A percentile compares a stretch with the other conserved stretches of the same genome.
phyloP scores from a whole-genome alignment of 2,888 invertebrate genomes.

The Hofmannophila pseudospretella region DNA sequence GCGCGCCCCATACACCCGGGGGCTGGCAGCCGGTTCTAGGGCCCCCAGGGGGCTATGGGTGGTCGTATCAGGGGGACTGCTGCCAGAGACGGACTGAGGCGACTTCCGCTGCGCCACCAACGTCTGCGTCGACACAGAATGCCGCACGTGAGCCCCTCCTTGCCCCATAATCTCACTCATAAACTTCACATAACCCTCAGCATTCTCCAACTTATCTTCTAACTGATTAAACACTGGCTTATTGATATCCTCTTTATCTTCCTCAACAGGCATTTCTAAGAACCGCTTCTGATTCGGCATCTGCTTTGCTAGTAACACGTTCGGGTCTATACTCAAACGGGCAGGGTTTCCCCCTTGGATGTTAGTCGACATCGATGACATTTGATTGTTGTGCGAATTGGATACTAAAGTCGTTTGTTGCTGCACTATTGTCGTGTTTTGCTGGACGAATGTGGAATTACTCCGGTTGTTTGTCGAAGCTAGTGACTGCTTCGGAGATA shows the following conservation, averaged over 20 bases:
- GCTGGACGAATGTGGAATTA: constrained; percentile 87
- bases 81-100: constrained; percentile 42
- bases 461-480: constrained; percentile 76
- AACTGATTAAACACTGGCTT: constrained; percentile 12
- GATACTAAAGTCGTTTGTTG: constrained; percentile 88
- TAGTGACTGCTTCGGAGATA: constrained; percentile 79
- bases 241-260: constrained; percentile 10
- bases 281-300: constrained; percentile 33
- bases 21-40: constrained; percentile 41
- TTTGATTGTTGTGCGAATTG: constrained; percentile 76
- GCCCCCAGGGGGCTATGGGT: constrained; percentile 88
- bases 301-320: constrained; percentile 68
- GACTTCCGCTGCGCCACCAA: constrained; percentile 63
- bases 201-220: constrained; percentile 23
- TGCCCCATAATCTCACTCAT: constrained; percentile 30
- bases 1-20: constrained; percentile 28
- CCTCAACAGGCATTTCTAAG: constrained; percentile 29
- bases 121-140: constrained; percentile 88
- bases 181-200: constrained; percentile 37
- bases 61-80: constrained; percentile 87
- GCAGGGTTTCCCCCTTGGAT: constrained; percentile 49
- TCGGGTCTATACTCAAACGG: constrained; percentile 79
- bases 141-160: constrained; percentile 53
- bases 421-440: constrained; percentile 91
- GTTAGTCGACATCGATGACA: constrained; percentile 40